Evolutionary conservation across 2,113 vertebrate species (phyloP).

Genomic region (Clupea harengus): DNA sequence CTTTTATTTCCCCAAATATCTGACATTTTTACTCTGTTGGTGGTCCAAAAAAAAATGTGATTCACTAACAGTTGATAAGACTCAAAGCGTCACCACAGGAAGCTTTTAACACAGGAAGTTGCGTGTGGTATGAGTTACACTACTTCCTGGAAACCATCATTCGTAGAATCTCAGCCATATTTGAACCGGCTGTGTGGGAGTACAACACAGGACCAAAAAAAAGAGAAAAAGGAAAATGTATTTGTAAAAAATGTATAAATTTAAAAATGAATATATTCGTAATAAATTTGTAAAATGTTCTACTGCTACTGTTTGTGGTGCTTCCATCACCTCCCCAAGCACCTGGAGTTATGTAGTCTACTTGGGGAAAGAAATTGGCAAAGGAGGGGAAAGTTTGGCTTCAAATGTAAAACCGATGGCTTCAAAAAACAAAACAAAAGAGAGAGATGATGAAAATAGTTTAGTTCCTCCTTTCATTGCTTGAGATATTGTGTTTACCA

Average conservation of each 20-base stretch:
- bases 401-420: conserved; percentile 11
- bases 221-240: background rate
- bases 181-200: background rate
- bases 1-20: background rate
- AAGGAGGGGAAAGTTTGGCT: background rate
- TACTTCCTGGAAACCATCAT: no score
- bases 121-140: background rate
- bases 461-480: background rate
- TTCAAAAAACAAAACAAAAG: background rate
- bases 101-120: background rate
- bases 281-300: background rate
- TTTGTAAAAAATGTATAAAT: no score
- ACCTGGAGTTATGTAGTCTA: background rate
- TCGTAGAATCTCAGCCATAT: background rate
- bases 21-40: background rate
- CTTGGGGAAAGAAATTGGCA: background rate
- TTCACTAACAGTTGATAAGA: background rate
- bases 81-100: background rate
- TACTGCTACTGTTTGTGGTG: background rate
- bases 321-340: background rate
- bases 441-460: background rate
- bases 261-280: no score
- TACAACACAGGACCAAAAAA: background rate
- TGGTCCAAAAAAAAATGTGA: no score
- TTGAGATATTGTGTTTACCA: background rate